These are phyloP conservation scores for Palaemon carinicauda DNA, from an alignment of 1,140 invertebrate species.

Conservation along the genomic window DNA sequence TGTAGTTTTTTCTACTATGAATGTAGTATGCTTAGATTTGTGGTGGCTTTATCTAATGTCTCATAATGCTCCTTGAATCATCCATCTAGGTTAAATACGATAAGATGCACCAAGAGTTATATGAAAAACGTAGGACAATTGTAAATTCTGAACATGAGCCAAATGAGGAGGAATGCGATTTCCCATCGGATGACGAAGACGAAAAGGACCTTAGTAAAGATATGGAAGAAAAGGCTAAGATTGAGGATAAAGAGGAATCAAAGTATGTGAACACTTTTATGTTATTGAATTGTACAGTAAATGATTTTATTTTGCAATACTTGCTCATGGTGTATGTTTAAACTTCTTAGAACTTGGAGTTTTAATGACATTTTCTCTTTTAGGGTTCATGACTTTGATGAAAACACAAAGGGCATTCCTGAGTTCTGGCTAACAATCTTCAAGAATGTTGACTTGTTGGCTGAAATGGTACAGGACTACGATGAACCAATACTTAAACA, in stretches of 20 bases:
- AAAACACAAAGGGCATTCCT: slow-evolving; percentile 86
- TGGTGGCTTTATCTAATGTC: too few species aligned
- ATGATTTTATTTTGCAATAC: too few species aligned
- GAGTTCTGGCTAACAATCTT: slow-evolving; percentile 98
- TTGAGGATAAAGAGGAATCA: slow-evolving; percentile 60
- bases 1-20: too few species aligned
- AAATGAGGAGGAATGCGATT: slow-evolving; percentile 85
- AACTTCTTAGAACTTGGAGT: too few species aligned
- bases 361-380: slow-evolving; percentile 12
- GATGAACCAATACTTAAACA: slow-evolving; percentile 95
- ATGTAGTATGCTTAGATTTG: too few species aligned
- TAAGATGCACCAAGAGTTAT: slow-evolving; percentile 51
- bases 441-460: slow-evolving; percentile 89
- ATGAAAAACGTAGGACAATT: slow-evolving; percentile 71
- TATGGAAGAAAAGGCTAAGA: slow-evolving; percentile 60
- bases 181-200: slow-evolving; percentile 79
- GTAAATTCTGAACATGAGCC: slow-evolving; percentile 75
- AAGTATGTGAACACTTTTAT: too few species aligned
- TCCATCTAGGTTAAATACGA: slow-evolving; percentile 59
- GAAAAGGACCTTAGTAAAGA: slow-evolving; percentile 69
- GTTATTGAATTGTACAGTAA: too few species aligned
- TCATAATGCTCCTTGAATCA: too few species aligned
- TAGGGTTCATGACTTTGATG: slow-evolving; percentile 59
- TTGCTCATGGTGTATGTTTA: too few species aligned
- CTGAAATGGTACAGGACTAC: slow-evolving; percentile 84